Evolutionary conservation across 2,797 vertebrate species (phyloP).

Genomic region (Xerus rutilus): DNA sequence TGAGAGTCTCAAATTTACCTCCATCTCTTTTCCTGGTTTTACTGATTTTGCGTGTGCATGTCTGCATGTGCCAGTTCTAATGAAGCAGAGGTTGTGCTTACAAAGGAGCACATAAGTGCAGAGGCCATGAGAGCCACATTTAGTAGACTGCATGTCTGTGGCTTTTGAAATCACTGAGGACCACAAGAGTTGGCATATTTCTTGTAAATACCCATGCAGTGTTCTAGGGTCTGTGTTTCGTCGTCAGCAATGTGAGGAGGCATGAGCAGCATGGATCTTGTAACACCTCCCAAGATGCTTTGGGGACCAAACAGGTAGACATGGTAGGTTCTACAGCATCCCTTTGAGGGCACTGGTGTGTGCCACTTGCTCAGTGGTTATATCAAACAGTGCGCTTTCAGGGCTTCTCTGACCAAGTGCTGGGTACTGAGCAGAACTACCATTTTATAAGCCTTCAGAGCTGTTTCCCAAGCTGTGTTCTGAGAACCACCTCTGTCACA

Average conservation of each 20-base stretch:
- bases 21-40: background rate
- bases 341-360: background rate
- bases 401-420: background rate
- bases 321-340: background rate
- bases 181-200: background rate
- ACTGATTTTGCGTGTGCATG: background rate
- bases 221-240: background rate
- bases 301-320: background rate
- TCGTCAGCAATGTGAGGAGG: background rate
- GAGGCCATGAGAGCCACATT: constrained; percentile 8
- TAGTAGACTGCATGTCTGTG: constrained; percentile 48
- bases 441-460: background rate
- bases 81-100: background rate
- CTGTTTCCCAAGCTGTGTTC: background rate
- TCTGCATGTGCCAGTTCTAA: background rate
- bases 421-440: background rate
- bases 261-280: background rate
- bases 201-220: background rate
- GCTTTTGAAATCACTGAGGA: constrained; percentile 66
- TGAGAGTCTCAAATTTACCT: constrained; percentile 61
- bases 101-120: background rate
- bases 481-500: background rate
- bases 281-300: background rate
- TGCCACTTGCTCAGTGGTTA: background rate
- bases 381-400: background rate